Conservation (phyloP, 1,140 invertebrate species). For the Ganaspis sp. region DNA sequence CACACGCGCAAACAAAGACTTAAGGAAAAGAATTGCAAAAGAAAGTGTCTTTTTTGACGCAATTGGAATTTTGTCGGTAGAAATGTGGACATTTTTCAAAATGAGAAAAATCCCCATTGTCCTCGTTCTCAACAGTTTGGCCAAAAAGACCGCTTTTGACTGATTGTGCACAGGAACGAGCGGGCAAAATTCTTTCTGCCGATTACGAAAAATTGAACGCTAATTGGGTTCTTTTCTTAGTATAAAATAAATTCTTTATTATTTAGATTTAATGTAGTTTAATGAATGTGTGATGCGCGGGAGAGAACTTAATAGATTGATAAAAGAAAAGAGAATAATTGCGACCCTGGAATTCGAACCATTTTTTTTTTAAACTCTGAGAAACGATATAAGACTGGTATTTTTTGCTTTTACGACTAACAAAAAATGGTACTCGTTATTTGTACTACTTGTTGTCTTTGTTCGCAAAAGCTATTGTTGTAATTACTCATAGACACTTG, state of each 20-base stretch:
- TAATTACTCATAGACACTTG: background rate
- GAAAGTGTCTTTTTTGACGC: conserved; percentile 23
- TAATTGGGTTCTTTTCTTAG: background rate
- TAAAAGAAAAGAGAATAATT: background rate
- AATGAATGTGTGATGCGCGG: conserved; percentile 4
- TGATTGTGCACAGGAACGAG: conserved; percentile 63
- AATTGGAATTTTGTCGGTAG: conserved; percentile 55
- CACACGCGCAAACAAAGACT: conserved; percentile 31
- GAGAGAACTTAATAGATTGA: conserved; percentile 15
- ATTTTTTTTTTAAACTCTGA: conserved; percentile 14
- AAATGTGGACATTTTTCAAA: conserved; percentile 51
- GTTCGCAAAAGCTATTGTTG: conserved; percentile 1
- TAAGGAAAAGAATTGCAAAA: conserved; percentile 35
- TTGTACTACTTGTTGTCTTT: conserved; percentile 10
- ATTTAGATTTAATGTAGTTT: conserved; percentile 6
- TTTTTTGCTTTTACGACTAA: conserved; percentile 4
- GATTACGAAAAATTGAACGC: background rate
- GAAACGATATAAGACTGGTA: conserved; percentile 15
- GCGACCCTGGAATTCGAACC: background rate
- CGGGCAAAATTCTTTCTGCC: conserved; percentile 52
- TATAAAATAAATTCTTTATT: conserved; percentile 6
- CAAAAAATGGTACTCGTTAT: conserved; percentile 1
- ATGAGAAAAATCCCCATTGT: conserved; percentile 57
- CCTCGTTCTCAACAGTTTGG: conserved; percentile 61
- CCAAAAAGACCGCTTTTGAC: conserved; percentile 74